Conservation (phyloP, 1,140 invertebrate species). For the Bicyclus anynana region DNA sequence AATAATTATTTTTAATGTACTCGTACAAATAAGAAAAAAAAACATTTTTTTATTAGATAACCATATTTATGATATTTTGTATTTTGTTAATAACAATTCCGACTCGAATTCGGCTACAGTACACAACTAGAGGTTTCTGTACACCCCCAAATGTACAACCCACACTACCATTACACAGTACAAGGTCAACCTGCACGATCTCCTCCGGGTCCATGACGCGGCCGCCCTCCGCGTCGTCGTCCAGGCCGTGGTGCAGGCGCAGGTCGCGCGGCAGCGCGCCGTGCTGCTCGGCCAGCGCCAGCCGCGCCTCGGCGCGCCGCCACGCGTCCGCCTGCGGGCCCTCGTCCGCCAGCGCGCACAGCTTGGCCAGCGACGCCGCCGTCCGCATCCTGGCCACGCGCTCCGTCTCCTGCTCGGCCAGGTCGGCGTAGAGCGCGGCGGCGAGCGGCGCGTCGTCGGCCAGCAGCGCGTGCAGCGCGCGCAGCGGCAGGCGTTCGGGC, state of each 20-base stretch:
- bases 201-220: conserved; percentile 49
- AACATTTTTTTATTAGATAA: no score
- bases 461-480: background rate
- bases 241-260: conserved; percentile 40
- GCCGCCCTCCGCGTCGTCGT: conserved; percentile 25
- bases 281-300: conserved; percentile 59
- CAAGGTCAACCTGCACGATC: conserved; percentile 62
- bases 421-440: conserved; percentile 55
- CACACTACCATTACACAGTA: no score
- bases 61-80: no score
- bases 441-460: conserved; percentile 51
- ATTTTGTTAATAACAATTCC: no score
- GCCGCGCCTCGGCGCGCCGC: conserved; percentile 31
- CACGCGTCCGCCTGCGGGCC: conserved; percentile 20
- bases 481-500: conserved; percentile 35
- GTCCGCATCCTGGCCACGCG: conserved; percentile 84
- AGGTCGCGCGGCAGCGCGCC: conserved; percentile 45
- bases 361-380: conserved; percentile 84
- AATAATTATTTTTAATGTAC: no score
- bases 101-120: no score
- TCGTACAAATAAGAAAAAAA: no score
- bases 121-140: no score
- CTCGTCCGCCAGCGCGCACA: conserved; percentile 66
- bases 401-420: conserved; percentile 82
- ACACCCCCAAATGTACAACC: no score